Evolutionary conservation across 1,140 invertebrate species (phyloP), one percentile per base, ranked within the genome.

Genomic region (Glossosoma conforme): DNA sequence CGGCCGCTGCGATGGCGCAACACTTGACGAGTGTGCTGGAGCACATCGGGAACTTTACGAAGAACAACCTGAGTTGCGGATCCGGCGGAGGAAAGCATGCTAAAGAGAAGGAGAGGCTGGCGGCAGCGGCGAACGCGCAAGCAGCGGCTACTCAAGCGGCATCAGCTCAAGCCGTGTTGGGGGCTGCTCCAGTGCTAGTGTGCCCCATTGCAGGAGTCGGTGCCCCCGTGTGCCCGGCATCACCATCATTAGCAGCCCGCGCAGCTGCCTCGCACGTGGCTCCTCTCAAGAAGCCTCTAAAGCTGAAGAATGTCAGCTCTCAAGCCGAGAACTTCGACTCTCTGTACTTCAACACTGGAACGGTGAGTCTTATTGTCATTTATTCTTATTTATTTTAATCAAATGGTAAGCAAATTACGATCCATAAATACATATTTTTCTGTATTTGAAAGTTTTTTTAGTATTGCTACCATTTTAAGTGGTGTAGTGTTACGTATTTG

Each of bases 41-140:
- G 57, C 70, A 74, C 49, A 63, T 75, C 44, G 72, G 72, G 5
- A 75, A 75, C 61, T 75, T 74, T 52, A 75, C 72, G 3, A 75
- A 75, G 63, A 75, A 73, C 59, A 75, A 74, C 44, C 46, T 75
- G 55, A 66, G 66, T 3, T 64, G 68, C 30, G 40, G 45, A 1
- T 71, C 69, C 47, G 71, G 61, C 41, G 68, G 36, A 63, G 24
- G 56, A 61, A 54, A 69, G n/a, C n/a, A 67, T 51, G 69, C 69
- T 46, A 70, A 69, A 28, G 68, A 69, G 28, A 67, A 64, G 50
- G 65, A 66, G 22, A 48, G 22, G 43, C 32, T 5, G 21, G 20
- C 10, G 44, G 17, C 5, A 21, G 11, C 21, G 40, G 13, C 15
- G 47, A 52, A 54, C 2, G 63, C 38, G 18, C 46, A 62, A 3